Conservation (phyloP, 2,797 vertebrate genomes). For the Myoxocephalus aenaeus region DNA sequence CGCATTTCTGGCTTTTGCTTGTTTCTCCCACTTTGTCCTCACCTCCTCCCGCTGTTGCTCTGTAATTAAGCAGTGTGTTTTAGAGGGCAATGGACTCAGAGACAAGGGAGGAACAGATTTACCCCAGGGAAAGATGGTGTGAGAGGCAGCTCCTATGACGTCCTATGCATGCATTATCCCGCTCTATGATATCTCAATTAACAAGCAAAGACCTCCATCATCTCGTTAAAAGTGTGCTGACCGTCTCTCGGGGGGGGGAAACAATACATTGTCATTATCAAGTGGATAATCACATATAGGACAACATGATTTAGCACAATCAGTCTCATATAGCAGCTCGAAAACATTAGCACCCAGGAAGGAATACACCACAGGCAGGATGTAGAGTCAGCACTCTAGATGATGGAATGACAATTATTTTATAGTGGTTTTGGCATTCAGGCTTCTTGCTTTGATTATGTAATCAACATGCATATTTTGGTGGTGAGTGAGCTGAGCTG, state of each 20-base stretch:
- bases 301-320: slow-evolving; percentile 52
- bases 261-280: slow-evolving; percentile 49
- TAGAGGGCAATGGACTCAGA: slow-evolving; percentile 62
- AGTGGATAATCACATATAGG: slow-evolving; percentile 54
- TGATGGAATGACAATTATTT: slow-evolving; percentile 63
- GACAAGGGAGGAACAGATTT: slow-evolving; percentile 51
- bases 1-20: slow-evolving; percentile 52
- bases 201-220: slow-evolving; percentile 51
- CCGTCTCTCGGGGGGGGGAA: slow-evolving; percentile 42
- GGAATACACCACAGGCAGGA: slow-evolving; percentile 47
- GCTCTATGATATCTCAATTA: slow-evolving; percentile 66
- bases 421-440: slow-evolving; percentile 53
- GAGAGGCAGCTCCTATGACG: slow-evolving; percentile 53
- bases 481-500: slow-evolving; percentile 62
- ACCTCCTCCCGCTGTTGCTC: slow-evolving; percentile 54
- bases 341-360: slow-evolving; percentile 43
- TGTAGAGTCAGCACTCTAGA: slow-evolving; percentile 38
- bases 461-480: slow-evolving; percentile 70
- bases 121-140: slow-evolving; percentile 62
- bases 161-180: slow-evolving; percentile 49
- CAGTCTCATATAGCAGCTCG: slow-evolving; percentile 39
- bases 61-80: slow-evolving; percentile 70
- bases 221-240: slow-evolving; percentile 39
- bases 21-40: slow-evolving; percentile 58
- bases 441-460: slow-evolving; percentile 71